A percentile compares a stretch with the other conserved stretches of the same genome.
Evolutionary conservation across 30 jellyfish, hydroid and myxozoan species (phyloP).

Genomic region (Nemopilema nomurai): DNA sequence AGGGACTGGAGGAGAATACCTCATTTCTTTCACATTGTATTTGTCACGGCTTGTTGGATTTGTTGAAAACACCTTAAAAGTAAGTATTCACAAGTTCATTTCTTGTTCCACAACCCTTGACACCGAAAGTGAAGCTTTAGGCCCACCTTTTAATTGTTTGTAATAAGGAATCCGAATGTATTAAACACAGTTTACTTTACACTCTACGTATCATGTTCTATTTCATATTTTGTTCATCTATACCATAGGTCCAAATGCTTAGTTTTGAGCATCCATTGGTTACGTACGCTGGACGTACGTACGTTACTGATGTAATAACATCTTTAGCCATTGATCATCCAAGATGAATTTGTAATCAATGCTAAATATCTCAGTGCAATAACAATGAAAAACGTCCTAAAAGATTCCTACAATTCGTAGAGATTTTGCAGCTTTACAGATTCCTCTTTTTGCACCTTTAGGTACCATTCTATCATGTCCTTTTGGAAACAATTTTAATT

Average conservation of each 20-base stretch:
- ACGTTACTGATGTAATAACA: too few species aligned
- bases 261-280: too few species aligned
- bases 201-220: too few species aligned
- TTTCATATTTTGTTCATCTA: too few species aligned
- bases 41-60: slow-evolving; percentile 54
- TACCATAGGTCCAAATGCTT: too few species aligned
- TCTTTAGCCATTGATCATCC: too few species aligned
- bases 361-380: too few species aligned
- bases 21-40: slow-evolving; percentile 61
- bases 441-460: not conserved
- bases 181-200: too few species aligned
- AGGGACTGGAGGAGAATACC: slow-evolving; percentile 31
- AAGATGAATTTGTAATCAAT: too few species aligned
- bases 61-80: slow-evolving; percentile 75
- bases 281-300: too few species aligned
- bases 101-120: not conserved
- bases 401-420: not conserved
- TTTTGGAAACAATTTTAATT: slow-evolving; percentile 81
- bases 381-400: not conserved
- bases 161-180: too few species aligned
- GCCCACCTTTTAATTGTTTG: not conserved
- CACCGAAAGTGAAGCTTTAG: not conserved
- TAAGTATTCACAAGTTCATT: not conserved
- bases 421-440: not conserved
- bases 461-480: slow-evolving; percentile 97